A percentile compares a stretch with the other conserved stretches of the same genome.
These are phyloP conservation scores for Cygnus buccinator DNA, from an alignment of 2,113 vertebrate genomes.

Conservation along the genomic window DNA sequence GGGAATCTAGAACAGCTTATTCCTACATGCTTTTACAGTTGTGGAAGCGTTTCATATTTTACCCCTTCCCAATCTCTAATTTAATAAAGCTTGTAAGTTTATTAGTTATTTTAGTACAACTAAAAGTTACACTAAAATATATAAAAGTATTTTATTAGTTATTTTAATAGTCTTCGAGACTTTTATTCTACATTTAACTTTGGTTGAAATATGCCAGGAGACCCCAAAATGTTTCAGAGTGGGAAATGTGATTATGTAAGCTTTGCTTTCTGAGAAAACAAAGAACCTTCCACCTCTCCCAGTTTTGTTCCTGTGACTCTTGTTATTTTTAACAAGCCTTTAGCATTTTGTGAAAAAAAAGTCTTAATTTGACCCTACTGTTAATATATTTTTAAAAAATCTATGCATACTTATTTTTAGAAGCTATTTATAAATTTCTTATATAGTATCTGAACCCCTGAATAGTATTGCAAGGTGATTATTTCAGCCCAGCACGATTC, in stretches of 20 bases:
- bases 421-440: not conserved
- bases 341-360: not conserved
- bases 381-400: not conserved
- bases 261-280: not conserved
- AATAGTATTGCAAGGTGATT: not conserved
- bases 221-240: not conserved
- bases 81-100: not conserved
- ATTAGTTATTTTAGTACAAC: too few relatives aligned
- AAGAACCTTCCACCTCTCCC: not conserved
- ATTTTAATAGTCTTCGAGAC: not conserved
- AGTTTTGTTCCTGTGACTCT: not conserved
- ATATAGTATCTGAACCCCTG: not conserved
- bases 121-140: not conserved
- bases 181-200: not conserved
- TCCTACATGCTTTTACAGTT: accelerated
- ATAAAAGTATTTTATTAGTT: too few relatives aligned
- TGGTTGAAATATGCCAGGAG: not conserved
- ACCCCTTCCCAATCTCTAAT: not conserved
- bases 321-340: not conserved
- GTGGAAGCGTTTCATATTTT: not conserved
- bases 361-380: not conserved
- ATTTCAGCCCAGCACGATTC: not conserved
- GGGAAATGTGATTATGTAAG: not conserved
- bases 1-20: not conserved
- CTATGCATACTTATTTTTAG: not conserved